Conservation (phyloP, 2,113 vertebrate species). For the Ciconia maguari region DNA sequence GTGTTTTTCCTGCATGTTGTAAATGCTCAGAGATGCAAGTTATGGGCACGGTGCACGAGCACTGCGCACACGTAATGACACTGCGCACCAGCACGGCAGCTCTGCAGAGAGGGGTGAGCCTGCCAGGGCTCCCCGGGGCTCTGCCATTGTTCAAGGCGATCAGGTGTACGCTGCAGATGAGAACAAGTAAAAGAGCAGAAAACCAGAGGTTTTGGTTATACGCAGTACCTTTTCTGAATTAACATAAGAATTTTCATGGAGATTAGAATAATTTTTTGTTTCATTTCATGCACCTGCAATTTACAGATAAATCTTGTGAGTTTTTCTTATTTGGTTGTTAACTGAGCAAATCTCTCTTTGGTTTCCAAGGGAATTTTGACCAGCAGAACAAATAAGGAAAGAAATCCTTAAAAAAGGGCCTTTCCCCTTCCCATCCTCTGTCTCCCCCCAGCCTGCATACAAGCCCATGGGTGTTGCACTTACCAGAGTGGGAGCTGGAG, state of each 20-base stretch:
- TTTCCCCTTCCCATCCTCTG: neutral
- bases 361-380: neutral
- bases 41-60: neutral
- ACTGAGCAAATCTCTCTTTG: neutral
- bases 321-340: neutral
- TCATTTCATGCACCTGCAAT: neutral
- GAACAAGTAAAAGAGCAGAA: neutral
- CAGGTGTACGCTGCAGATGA: neutral
- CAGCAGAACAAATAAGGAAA: neutral
- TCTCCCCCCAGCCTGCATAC: neutral
- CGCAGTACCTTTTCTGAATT: neutral
- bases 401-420: neutral
- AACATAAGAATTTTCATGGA: neutral
- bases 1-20: neutral
- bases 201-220: neutral
- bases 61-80: fast-evolving
- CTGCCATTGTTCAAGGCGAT: neutral
- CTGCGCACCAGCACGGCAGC: fast-evolving
- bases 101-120: neutral
- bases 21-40: neutral
- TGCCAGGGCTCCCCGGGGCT: neutral
- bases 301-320: neutral
- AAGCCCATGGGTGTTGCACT: neutral
- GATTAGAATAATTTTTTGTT: neutral
- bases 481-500: neutral